These are phyloP conservation scores for Anseranas semipalmata DNA, from an alignment of 2,113 vertebrate species.

Conservation along the genomic window DNA sequence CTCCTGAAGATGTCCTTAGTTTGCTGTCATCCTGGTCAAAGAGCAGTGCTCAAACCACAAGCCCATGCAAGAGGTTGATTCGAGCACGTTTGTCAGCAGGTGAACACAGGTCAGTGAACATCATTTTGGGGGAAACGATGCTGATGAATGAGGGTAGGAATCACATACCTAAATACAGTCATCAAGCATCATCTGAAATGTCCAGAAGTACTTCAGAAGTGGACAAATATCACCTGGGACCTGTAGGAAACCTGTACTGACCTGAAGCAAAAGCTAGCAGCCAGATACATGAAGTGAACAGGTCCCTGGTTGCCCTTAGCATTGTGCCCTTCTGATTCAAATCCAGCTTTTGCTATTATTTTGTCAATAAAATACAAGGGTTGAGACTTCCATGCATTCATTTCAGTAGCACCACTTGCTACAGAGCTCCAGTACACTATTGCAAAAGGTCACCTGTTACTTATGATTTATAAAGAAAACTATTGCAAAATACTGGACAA, in stretches of 20 bases:
- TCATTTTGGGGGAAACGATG: neutral
- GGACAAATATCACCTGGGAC: neutral
- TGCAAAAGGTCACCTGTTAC: neutral
- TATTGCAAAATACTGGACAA: neutral
- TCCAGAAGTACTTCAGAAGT: neutral
- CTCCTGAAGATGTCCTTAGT: neutral
- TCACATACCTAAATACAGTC: too few relatives aligned
- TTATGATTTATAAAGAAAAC: neutral
- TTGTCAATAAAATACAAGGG: neutral
- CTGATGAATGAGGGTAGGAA: too few relatives aligned
- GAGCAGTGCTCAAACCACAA: too few relatives aligned
- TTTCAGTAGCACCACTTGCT: too few relatives aligned
- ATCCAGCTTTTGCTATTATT: too few relatives aligned
- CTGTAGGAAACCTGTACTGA: neutral
- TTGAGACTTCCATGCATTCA: fast-evolving
- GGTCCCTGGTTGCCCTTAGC: neutral
- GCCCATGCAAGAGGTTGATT: neutral
- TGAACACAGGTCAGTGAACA: fast-evolving
- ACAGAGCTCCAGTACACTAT: fast-evolving
- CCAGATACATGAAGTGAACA: fast-evolving
- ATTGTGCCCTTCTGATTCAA: fast-evolving
- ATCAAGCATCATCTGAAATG: too few relatives aligned
- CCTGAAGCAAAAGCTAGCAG: neutral
- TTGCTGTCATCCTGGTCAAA: neutral
- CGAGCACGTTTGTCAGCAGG: too few relatives aligned